These are phyloP conservation scores for Diorhabda sublineata DNA, from an alignment of 1,140 invertebrate genomes.

Conservation along the genomic window DNA sequence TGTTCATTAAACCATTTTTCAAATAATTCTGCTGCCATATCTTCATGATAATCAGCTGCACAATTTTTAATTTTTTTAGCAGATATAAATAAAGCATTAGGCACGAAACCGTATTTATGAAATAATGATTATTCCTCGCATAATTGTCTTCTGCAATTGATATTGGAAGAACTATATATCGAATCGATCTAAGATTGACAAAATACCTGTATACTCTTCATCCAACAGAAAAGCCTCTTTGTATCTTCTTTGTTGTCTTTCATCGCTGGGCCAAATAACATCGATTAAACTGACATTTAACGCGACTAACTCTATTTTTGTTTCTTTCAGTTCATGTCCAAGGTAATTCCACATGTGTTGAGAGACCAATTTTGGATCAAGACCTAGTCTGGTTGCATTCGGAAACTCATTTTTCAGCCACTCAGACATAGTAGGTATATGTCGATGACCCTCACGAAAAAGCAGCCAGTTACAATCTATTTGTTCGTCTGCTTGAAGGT, in stretches of 20 bases:
- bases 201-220: background rate
- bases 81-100: too few species aligned
- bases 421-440: constrained; percentile 56
- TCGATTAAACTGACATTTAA: constrained; percentile 75
- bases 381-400: constrained; percentile 66
- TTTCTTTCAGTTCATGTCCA: constrained; percentile 54
- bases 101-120: too few species aligned
- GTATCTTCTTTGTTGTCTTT: constrained; percentile 53
- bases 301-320: constrained; percentile 58
- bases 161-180: too few species aligned
- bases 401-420: constrained; percentile 67
- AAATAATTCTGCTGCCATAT: too few species aligned
- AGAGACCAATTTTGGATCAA: constrained; percentile 73
- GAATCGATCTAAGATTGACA: background rate
- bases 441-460: constrained; percentile 62
- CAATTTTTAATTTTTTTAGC: too few species aligned
- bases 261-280: constrained; percentile 69
- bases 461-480: constrained; percentile 78
- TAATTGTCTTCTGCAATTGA: too few species aligned
- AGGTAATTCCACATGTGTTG: constrained; percentile 55
- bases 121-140: too few species aligned
- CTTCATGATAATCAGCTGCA: too few species aligned
- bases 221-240: constrained; percentile 44
- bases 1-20: too few species aligned
- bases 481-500: constrained; percentile 68